phyloP scores from a whole-genome alignment of 2,113 vertebrate species.

The Pithys albifrons region DNA sequence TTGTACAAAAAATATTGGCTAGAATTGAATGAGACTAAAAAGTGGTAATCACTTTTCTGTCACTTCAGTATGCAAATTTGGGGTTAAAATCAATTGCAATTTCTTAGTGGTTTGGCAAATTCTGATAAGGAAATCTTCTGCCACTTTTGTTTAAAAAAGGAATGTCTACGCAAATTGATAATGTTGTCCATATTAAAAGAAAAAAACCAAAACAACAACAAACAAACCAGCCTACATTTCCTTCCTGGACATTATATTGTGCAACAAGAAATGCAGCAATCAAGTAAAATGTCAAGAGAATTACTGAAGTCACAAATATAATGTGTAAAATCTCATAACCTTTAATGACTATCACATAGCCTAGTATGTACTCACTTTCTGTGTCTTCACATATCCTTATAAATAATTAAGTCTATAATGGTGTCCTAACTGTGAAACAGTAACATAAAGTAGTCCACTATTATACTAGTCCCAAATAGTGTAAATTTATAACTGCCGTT shows the following conservation, averaged over 20 bases:
- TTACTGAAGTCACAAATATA: not conserved
- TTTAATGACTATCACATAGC: not conserved
- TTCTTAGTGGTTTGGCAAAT: not conserved
- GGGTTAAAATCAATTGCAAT: not conserved
- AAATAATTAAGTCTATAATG: not conserved
- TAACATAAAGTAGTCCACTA: conserved; percentile 6
- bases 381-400: not conserved
- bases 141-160: not conserved
- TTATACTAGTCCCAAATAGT: not conserved
- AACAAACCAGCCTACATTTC: not conserved
- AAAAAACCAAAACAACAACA: too few species aligned
- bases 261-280: not conserved
- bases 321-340: not conserved
- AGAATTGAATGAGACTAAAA: not conserved
- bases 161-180: not conserved
- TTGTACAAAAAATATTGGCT: not conserved
- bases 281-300: not conserved
- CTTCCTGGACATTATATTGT: not conserved
- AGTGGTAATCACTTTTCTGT: not conserved
- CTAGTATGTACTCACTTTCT: not conserved
- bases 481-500: not conserved
- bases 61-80: not conserved
- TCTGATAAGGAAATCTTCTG: not conserved
- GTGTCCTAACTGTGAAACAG: not conserved
- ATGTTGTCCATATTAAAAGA: not conserved